Evolutionary conservation across 2,888 invertebrate species (phyloP), one percentile per base, ranked within the genome.

Genomic region (Meandrusa payeni): DNA sequence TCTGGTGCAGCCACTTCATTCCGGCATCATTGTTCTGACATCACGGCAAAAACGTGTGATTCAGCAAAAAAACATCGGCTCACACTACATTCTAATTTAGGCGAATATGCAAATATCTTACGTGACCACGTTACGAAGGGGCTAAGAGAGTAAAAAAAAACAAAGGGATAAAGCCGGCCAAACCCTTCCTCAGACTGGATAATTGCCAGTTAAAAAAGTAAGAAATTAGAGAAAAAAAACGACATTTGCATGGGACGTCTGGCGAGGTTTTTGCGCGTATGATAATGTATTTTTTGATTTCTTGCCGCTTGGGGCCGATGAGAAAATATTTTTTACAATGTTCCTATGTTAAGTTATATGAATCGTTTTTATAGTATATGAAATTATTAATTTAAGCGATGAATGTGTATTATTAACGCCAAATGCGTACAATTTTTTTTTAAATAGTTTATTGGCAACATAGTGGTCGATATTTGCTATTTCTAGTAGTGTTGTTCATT

Each of bases 71-170:
- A 83, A 78, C 57, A 50, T 51, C 54, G 63, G 63, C 73, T 68
- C 82, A 80, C 73, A 69, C 60, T 58, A 51, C 54, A 55, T 64
- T 71, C 72, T 82, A 80, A 83, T 81, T 82, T 80, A 80, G 74
- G 69, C 81, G 61, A 73, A 77, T 81, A 86, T 85, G 86, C 75
- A 78, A 86, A 86, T 86, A 54, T 44, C 61, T 61, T 72, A 85
- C 86, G 86, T 86, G 86, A 86, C 85, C 85, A 86, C 85, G 80
- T 85, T 78, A 74, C 78, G 58, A 77, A 81, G 74, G 80, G 76
- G 74, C 64, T 61, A 52, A 40, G 46, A 50, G 56, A 75, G n/a
- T n/a, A 82, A 81, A 64, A 83, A 81, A 85, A 81, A 82, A 76
- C 79, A 82, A 73, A 69, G 53, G 61, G 44, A 48, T 61, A 57